These are phyloP conservation scores for Thamnophis sirtalis DNA, from an alignment of 2,113 vertebrate species.

Conservation along the genomic window DNA sequence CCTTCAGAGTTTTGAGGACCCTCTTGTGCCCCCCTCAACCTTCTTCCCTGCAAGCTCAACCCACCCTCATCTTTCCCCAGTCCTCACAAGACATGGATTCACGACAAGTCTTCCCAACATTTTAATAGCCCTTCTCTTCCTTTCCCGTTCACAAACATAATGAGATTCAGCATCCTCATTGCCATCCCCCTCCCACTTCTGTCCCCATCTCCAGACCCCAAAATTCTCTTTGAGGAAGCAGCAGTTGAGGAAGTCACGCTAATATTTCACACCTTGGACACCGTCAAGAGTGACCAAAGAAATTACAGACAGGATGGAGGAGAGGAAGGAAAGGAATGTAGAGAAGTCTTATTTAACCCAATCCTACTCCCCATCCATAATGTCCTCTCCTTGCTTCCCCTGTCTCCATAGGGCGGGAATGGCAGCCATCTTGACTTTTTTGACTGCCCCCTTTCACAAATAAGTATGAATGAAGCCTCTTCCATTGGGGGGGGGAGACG, in stretches of 20 bases:
- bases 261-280: background rate
- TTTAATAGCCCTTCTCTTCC: background rate
- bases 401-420: background rate
- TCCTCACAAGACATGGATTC: background rate
- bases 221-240: background rate
- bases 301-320: background rate
- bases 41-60: background rate
- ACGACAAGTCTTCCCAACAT: background rate
- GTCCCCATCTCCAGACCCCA: background rate
- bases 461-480: background rate
- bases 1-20: background rate
- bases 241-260: background rate
- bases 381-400: background rate
- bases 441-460: background rate
- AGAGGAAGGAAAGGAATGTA: background rate
- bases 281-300: background rate
- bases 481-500: background rate
- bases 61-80: background rate
- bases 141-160: background rate
- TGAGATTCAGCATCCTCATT: background rate
- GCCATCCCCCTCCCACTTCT: background rate
- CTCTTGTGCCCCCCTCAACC: background rate
- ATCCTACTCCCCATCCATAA: background rate
- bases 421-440: background rate
- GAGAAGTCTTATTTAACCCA: background rate